Base-by-base conservation (phyloP, 2,888 invertebrate genomes). In the Meloe dianella region DNA sequence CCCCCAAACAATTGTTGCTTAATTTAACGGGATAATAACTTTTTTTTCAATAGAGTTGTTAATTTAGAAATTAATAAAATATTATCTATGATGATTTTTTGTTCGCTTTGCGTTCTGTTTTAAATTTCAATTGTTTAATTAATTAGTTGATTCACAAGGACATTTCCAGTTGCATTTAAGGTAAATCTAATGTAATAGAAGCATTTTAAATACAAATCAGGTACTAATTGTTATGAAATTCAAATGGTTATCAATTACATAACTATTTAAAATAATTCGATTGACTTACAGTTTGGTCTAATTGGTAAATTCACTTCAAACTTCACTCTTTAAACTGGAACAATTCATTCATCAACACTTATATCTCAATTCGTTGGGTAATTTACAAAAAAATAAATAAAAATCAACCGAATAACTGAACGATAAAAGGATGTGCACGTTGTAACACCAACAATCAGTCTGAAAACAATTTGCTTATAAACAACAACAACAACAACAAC, bases 381-480 rank as follows among this genome's bases (percentile, higher is more conserved):
- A 38, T 32, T 32, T 38, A n/a, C 38, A 2, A 20, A 20, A 20
- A 47, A 47, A 47, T 7, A 20, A n/a, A n/a, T n/a, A n/a, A n/a
- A n/a, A n/a, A n/a, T n/a, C n/a, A n/a, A n/a, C n/a, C 17, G 9
- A 47, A 8, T 47, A 20, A 47, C 8, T 5, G 5, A 8, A 9
- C 20, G 17, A 47, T 9, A 17, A 9, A 47, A 38, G 17, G 35
- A 24, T 17, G 57, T 38, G 57, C 57, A 27, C 24, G 57, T 29
- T 63, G 38, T 38, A 38, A 59, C 62, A 62, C 9, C 58, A 54
- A 51, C 51, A 64, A 61, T 62, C 62, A 35, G 24, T 61, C 62
- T 58, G 35, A 61, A 64, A 64, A 61, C 64, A 62, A 65, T 58
- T 68, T 68, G 60, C 56, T 61, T 22, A 67, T 60, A 51, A 51